phyloP scores from a whole-genome alignment of 2,113 vertebrate genomes.

The Penelope pileata region DNA sequence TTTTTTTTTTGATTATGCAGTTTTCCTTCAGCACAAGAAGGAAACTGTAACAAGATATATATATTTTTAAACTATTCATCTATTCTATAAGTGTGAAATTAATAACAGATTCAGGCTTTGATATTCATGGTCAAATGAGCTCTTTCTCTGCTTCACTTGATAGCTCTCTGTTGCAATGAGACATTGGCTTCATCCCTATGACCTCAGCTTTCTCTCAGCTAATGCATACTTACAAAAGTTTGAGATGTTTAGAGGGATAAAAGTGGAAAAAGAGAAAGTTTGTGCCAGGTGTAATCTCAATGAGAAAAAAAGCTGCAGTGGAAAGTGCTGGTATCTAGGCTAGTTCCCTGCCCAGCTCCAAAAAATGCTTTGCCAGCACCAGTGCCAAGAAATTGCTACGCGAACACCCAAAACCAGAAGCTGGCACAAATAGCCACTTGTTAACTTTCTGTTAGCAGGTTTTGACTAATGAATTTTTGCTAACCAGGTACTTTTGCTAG shows the following conservation, averaged over 20 bases:
- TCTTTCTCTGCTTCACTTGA: background rate
- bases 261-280: background rate
- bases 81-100: background rate
- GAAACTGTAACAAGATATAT: background rate
- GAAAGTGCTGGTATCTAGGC: background rate
- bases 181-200: background rate
- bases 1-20: background rate
- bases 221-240: background rate
- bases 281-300: accelerated
- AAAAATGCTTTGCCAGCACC: background rate
- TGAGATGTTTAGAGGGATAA: background rate
- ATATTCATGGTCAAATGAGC: background rate
- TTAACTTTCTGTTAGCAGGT: background rate
- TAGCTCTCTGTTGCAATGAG: background rate
- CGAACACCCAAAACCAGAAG: background rate
- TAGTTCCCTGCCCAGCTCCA: background rate
- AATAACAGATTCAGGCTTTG: background rate
- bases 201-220: background rate
- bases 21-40: background rate
- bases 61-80: background rate
- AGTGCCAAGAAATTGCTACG: background rate
- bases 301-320: background rate
- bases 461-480: background rate
- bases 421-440: background rate
- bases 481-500: accelerated